A percentile compares a stretch with the other conserved stretches of the same genome.
phyloP scores from a whole-genome alignment of 2,797 vertebrate genomes.

The Propithecus perrieri region DNA sequence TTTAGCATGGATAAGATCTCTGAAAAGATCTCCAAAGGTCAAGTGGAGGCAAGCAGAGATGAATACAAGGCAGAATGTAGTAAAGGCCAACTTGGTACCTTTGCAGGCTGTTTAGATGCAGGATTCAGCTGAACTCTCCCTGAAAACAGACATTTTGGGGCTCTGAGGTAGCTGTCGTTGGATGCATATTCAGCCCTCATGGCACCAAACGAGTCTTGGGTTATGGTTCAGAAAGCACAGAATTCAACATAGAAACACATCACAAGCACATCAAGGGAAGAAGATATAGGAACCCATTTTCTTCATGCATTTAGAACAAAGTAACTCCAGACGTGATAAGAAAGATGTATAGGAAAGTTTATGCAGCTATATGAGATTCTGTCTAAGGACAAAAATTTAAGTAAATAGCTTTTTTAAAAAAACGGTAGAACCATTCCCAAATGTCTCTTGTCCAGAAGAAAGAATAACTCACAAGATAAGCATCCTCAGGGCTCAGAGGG shows the following conservation, averaged over 20 bases:
- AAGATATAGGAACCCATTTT: slow-evolving; percentile 93
- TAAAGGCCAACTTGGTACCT: slow-evolving; percentile 90
- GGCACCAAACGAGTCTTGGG: slow-evolving; percentile 92
- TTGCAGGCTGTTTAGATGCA: slow-evolving; percentile 91
- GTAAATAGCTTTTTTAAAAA: slow-evolving; percentile 86
- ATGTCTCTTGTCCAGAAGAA: slow-evolving; percentile 92
- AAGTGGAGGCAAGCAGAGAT: slow-evolving; percentile 90
- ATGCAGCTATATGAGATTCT: slow-evolving; percentile 88
- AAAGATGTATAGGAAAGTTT: slow-evolving; percentile 91
- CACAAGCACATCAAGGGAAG: slow-evolving; percentile 92
- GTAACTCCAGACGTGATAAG: slow-evolving; percentile 86
- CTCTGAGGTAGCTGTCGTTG: slow-evolving; percentile 90
- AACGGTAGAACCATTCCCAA: slow-evolving; percentile 92
- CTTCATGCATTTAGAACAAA: slow-evolving; percentile 91
- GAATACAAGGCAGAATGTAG: slow-evolving; percentile 92
- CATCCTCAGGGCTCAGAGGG: slow-evolving; percentile 90
- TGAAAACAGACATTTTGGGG: slow-evolving; percentile 93
- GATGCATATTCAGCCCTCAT: slow-evolving; percentile 90
- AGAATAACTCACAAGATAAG: slow-evolving; percentile 91
- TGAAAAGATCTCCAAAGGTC: slow-evolving; percentile 92
- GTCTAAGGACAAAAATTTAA: slow-evolving; percentile 90
- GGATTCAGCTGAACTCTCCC: slow-evolving; percentile 91
- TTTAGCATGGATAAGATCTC: slow-evolving; percentile 92
- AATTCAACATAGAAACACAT: slow-evolving; percentile 91
- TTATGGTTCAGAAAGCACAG: slow-evolving; percentile 91